A percentile compares a stretch with the other conserved stretches of the same genome.
Evolutionary conservation across 2,888 invertebrate species (phyloP).

Genomic region (Tipula lateralis): DNA sequence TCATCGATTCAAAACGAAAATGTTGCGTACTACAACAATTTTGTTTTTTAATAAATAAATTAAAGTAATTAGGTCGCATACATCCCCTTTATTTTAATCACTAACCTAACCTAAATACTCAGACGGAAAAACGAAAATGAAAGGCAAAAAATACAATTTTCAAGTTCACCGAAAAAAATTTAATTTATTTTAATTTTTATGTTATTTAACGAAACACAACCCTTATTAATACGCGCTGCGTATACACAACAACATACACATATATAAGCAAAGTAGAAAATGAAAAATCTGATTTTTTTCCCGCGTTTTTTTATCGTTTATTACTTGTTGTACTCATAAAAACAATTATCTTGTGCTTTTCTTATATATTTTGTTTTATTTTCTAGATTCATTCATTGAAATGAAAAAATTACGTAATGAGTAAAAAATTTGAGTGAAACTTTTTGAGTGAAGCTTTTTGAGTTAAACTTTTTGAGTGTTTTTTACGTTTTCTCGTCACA

Average conservation of each 20-base stretch:
- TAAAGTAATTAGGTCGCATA: conserved; percentile 11
- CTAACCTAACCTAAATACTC: conserved; percentile 2
- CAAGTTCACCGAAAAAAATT: conserved; percentile 12
- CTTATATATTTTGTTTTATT: neutral
- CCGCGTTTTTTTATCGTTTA: neutral
- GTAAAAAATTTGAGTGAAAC: neutral
- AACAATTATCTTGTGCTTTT: conserved; percentile 6
- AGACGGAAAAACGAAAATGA: neutral
- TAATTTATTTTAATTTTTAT: conserved; percentile 15
- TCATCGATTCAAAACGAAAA: neutral
- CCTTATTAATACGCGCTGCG: neutral
- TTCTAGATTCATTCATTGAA: neutral
- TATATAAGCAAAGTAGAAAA: neutral
- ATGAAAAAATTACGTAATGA: neutral
- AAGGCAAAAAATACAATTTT: neutral
- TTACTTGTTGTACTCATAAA: neutral
- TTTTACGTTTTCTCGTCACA: neutral
- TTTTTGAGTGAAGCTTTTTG: neutral
- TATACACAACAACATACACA: neutral
- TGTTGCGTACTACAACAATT: neutral
- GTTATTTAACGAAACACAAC: neutral
- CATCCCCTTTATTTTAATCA: conserved; percentile 24
- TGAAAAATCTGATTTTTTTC: neutral
- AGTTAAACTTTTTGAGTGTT: neutral
- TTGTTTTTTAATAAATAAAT: too few relatives aligned